A percentile compares a stretch with the other conserved stretches of the same genome.
Evolutionary conservation across 2,113 vertebrate species (phyloP).

Genomic region (Scytalopus superciliaris): DNA sequence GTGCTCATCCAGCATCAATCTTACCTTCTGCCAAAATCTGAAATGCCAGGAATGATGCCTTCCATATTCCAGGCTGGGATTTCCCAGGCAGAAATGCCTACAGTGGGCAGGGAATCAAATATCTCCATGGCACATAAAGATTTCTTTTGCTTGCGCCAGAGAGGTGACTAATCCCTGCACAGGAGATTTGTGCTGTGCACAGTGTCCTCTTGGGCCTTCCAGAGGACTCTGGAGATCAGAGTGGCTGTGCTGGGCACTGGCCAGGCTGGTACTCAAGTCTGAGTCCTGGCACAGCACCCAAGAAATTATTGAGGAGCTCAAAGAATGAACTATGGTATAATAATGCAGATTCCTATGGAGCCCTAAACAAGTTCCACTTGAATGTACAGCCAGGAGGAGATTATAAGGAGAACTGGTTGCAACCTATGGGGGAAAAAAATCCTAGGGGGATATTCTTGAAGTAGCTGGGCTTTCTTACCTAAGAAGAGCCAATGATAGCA

Average conservation of each 20-base stretch:
- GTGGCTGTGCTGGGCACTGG: background rate
- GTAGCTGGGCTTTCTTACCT: background rate
- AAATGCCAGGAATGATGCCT: background rate
- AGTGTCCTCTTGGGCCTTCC: background rate
- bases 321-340: background rate
- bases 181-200: background rate
- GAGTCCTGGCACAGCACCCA: background rate
- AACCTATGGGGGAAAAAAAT: background rate
- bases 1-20: background rate
- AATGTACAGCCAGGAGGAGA: background rate
- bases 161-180: background rate
- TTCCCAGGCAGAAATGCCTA: background rate
- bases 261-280: background rate
- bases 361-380: background rate
- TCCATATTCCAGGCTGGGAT: background rate
- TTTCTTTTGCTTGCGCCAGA: fast-evolving
- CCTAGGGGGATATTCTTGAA: background rate
- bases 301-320: background rate
- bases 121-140: background rate
- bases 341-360: background rate
- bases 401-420: background rate
- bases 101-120: background rate
- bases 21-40: background rate
- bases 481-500: background rate
- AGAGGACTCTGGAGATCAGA: background rate